phyloP scores from a whole-genome alignment of 2,113 vertebrate species.

The Xiphophorus hellerii region DNA sequence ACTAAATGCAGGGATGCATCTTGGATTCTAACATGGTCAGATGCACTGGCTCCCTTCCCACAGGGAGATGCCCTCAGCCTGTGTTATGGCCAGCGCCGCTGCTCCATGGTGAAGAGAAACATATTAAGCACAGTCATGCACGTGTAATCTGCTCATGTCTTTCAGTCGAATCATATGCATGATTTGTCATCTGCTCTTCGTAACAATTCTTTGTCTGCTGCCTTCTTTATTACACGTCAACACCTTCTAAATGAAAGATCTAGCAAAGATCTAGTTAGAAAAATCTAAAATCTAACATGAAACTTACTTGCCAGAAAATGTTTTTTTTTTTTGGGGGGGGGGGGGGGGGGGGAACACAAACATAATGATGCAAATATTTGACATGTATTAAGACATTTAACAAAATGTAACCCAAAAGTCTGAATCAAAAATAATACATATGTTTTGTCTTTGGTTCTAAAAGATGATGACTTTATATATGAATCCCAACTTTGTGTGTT shows the following conservation, averaged over 20 bases:
- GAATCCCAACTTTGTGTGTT: neutral
- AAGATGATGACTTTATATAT: neutral
- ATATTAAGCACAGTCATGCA: constrained; percentile 68
- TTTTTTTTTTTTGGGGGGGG: neutral
- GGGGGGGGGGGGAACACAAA: no score
- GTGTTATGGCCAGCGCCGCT: constrained; percentile 48
- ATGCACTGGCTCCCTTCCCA: constrained; percentile 63
- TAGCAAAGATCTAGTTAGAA: no score
- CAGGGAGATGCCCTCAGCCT: constrained; percentile 59
- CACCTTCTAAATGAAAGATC: constrained; percentile 1
- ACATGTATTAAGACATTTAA: constrained; percentile 76
- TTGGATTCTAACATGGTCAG: constrained; percentile 71
- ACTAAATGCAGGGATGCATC: constrained; percentile 37
- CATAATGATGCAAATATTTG: neutral
- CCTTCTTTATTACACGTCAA: neutral
- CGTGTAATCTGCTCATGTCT: constrained; percentile 67
- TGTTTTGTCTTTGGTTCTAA: neutral
- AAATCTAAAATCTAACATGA: no score
- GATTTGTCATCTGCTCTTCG: constrained; percentile 36
- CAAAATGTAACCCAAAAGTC: constrained; percentile 54
- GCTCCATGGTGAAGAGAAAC: constrained; percentile 60
- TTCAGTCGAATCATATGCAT: constrained; percentile 46
- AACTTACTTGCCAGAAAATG: neutral
- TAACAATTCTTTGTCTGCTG: constrained; percentile 8
- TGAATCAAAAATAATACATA: constrained; percentile 22